These are phyloP conservation scores for Tolypeutes matacus DNA, from an alignment of 2,797 vertebrate genomes.

Conservation along the genomic window DNA sequence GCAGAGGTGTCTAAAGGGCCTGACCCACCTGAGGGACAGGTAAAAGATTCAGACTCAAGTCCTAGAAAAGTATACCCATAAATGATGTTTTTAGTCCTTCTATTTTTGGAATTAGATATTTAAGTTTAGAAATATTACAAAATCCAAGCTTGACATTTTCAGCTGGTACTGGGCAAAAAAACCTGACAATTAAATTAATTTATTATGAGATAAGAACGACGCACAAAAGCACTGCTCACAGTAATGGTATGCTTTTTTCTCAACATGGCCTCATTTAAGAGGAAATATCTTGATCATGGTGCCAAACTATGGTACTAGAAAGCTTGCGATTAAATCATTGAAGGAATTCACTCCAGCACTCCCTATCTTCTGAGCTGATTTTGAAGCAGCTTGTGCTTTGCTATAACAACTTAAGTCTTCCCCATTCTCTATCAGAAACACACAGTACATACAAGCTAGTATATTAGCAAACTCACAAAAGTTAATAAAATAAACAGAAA, in stretches of 20 bases:
- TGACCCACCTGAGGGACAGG: too few relatives aligned
- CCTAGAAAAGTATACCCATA: too few relatives aligned
- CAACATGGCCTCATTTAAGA: neutral
- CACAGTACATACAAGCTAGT: neutral
- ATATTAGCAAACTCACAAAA: neutral
- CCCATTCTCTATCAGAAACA: neutral
- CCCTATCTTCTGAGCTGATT: neutral
- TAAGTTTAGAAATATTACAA: neutral
- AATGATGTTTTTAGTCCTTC: neutral
- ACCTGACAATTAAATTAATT: neutral
- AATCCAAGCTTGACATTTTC: neutral
- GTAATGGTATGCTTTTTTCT: neutral
- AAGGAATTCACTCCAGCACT: accelerated
- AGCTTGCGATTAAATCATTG: neutral
- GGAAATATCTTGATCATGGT: neutral
- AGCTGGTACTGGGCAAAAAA: neutral
- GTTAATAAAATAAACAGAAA: neutral
- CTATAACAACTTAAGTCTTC: neutral
- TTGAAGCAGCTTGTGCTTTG: too few relatives aligned
- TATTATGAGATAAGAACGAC: neutral
- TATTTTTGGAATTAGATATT: neutral
- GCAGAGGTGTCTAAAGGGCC: neutral
- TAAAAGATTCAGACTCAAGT: neutral
- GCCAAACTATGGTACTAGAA: accelerated
- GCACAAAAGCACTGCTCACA: neutral